A percentile compares a stretch with the other conserved stretches of the same genome.
phyloP scores from a whole-genome alignment of 2,113 vertebrate genomes.

The Emydocephalus ijimae region DNA sequence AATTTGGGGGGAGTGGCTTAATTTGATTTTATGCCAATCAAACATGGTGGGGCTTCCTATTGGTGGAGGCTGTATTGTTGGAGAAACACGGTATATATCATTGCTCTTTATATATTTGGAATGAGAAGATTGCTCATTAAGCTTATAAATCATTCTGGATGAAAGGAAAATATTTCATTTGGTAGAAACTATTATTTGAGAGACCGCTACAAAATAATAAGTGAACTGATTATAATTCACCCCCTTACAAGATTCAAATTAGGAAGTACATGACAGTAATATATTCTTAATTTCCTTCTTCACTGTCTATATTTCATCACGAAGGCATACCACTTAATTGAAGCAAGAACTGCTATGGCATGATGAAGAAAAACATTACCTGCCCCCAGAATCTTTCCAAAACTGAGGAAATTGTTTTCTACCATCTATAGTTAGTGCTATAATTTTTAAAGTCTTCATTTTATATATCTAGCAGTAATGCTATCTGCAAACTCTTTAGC shows the following conservation, averaged over 20 bases:
- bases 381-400: not conserved
- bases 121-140: not conserved
- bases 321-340: not conserved
- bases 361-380: not conserved
- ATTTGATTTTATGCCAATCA: too few relatives aligned
- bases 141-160: not conserved
- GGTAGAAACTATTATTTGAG: not conserved
- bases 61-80: too few relatives aligned
- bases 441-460: not conserved
- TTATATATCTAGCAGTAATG: not conserved
- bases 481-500: not conserved
- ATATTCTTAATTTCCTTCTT: not conserved
- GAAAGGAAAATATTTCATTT: not conserved
- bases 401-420: not conserved
- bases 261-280: not conserved
- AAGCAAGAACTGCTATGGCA: not conserved
- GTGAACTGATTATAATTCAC: not conserved
- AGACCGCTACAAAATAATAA: not conserved
- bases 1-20: too few relatives aligned
- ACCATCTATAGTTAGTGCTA: not conserved
- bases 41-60: too few relatives aligned
- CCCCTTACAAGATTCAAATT: not conserved
- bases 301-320: not conserved
- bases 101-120: not conserved
- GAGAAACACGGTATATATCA: too few relatives aligned